A percentile compares a stretch with the other conserved stretches of the same genome.
phyloP scores from a whole-genome alignment of 2,113 vertebrate genomes.

The Lethenteron camtschaticum region DNA sequence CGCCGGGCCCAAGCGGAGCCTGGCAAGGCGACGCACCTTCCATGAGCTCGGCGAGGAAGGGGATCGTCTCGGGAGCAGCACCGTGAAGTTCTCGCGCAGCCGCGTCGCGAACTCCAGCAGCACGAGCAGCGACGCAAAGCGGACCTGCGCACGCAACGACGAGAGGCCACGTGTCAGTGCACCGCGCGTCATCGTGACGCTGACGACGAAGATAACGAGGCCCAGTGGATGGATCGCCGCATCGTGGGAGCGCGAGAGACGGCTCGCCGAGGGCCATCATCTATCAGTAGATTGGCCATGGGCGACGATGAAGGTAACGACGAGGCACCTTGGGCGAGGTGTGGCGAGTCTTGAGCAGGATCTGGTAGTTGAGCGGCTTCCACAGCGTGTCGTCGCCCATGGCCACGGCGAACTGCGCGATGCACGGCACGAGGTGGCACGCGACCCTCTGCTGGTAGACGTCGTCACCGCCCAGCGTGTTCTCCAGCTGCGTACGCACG shows the following conservation, averaged over 20 bases:
- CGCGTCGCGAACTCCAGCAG: constrained; percentile 50
- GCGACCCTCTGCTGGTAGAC: constrained; percentile 39
- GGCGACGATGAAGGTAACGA: background rate
- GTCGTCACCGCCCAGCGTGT: constrained; percentile 43
- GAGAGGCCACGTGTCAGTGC: too few relatives aligned
- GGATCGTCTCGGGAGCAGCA: constrained; percentile 70
- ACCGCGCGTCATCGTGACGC: too few relatives aligned
- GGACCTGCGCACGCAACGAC: constrained; percentile 29
- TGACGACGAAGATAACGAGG: too few relatives aligned
- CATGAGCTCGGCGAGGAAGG: constrained; percentile 89
- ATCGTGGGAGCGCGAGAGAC: background rate
- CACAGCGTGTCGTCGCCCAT: constrained; percentile 62
- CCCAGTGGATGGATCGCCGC: background rate
- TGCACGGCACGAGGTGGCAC: constrained; percentile 45
- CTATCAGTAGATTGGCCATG: background rate
- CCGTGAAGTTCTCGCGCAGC: constrained; percentile 71
- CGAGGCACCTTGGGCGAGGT: constrained; percentile 38
- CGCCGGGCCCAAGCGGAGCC: too few relatives aligned
- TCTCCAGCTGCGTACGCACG: constrained; percentile 43
- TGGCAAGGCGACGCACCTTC: constrained; percentile 39
- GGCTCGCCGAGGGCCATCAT: background rate
- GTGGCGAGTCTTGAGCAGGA: constrained; percentile 67
- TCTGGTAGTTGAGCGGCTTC: constrained; percentile 78
- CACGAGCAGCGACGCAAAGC: constrained; percentile 54
- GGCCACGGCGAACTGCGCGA: constrained; percentile 64